Percentiles rank a stretch among this genome's conserved stretches.
Evolutionary conservation across 2,113 vertebrate genomes (phyloP).

Genomic region (Eclectus roratus): DNA sequence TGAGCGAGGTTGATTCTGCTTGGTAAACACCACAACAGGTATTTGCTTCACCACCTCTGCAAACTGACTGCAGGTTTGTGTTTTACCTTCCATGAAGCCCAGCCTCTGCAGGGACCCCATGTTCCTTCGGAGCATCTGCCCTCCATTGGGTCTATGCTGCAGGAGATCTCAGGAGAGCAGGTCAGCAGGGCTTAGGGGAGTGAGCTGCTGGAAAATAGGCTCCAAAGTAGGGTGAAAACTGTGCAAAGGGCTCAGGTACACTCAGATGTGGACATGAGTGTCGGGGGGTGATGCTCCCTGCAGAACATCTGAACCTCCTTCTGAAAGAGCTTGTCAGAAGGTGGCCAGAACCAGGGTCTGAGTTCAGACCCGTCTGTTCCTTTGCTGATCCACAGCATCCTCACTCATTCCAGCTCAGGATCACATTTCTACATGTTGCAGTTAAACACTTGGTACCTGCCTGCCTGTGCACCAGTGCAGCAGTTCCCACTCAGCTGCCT

Average conservation of each 20-base stretch:
- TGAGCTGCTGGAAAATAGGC: not conserved
- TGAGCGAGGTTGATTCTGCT: not conserved
- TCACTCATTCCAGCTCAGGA: not conserved
- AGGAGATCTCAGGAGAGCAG: not conserved
- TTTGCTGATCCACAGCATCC: not conserved
- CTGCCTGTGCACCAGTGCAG: not conserved
- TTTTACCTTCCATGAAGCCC: not conserved
- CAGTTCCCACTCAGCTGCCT: not conserved
- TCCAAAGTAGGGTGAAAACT: not conserved
- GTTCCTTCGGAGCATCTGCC: not conserved
- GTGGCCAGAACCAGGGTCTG: not conserved
- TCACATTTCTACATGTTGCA: not conserved
- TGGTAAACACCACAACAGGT: not conserved
- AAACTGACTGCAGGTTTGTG: not conserved
- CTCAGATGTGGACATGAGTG: accelerated
- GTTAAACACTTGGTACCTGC: not conserved
- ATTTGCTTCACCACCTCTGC: not conserved
- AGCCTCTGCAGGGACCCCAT: not conserved
- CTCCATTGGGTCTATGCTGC: not conserved
- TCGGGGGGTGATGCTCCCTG: not conserved
- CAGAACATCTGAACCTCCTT: not conserved
- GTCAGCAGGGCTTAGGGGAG: not conserved
- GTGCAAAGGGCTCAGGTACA: not conserved
- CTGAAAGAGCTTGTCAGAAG: not conserved
- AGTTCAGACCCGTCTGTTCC: not conserved